A percentile compares a stretch with the other conserved stretches of the same genome.
Conservation (phyloP, 2,888 invertebrate genomes). For the Meteorus cinctellus region DNA sequence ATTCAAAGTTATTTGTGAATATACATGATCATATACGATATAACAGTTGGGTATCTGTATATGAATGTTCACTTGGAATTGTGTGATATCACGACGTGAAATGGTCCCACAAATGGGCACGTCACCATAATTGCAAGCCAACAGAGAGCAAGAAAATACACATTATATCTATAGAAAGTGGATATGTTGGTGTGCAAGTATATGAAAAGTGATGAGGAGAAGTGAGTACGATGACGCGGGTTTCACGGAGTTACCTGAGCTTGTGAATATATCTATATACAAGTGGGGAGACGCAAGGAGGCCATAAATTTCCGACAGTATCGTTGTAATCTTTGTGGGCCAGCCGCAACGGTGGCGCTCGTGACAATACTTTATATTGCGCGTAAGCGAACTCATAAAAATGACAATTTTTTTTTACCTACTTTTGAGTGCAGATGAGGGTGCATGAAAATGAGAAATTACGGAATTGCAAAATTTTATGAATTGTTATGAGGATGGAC, state of each 20-base stretch:
- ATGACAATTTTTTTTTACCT: constrained; percentile 39
- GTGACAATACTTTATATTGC: constrained; percentile 46
- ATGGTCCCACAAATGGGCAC: constrained; percentile 26
- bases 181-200: background rate
- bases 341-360: constrained; percentile 42
- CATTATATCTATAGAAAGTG: background rate
- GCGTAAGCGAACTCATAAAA: constrained; percentile 48
- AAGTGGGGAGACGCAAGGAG: constrained; percentile 37
- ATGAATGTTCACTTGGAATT: constrained; percentile 42
- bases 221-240: background rate
- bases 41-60: constrained; percentile 27
- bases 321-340: constrained; percentile 52
- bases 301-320: constrained; percentile 49
- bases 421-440: background rate
- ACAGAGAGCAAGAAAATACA: background rate
- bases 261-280: constrained; percentile 1
- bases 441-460: background rate
- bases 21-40: constrained; percentile 21
- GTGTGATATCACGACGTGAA: constrained; percentile 35
- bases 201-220: background rate
- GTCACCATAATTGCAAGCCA: background rate
- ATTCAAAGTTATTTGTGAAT: constrained; percentile 43
- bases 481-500: background rate
- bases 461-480: background rate
- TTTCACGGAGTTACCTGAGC: background rate